These are phyloP conservation scores for Tenrec ecaudatus DNA, from an alignment of 2,113 vertebrate species.

Conservation along the genomic window DNA sequence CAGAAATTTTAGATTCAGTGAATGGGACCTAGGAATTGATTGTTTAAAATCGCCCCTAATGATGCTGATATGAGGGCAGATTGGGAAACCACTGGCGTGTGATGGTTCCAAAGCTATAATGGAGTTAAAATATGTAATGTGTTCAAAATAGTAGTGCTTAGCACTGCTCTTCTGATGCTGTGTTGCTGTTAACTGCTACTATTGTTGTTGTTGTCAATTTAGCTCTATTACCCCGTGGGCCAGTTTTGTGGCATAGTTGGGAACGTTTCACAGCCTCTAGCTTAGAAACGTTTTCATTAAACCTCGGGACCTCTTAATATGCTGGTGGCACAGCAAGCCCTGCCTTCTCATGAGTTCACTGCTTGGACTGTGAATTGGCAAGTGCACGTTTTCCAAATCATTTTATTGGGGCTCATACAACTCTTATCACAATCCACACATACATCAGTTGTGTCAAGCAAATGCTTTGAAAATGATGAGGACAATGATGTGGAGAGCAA, in stretches of 20 bases:
- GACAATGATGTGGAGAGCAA: too few relatives aligned
- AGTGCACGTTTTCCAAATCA: conserved; percentile 38
- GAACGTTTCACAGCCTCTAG: conserved; percentile 54
- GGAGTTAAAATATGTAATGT: conserved; percentile 44
- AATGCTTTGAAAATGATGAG: too few relatives aligned
- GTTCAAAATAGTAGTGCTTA: conserved; percentile 53
- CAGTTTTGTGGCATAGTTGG: conserved; percentile 36
- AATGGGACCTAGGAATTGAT: conserved; percentile 11
- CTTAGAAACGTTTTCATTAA: conserved; percentile 59
- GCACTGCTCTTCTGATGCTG: conserved; percentile 28
- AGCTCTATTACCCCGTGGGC: not conserved
- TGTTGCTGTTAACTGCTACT: conserved; percentile 49
- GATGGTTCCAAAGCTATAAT: conserved; percentile 50
- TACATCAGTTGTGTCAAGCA: too few relatives aligned
- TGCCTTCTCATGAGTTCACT: conserved; percentile 41
- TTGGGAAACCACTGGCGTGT: conserved; percentile 51
- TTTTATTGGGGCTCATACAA: too few relatives aligned
- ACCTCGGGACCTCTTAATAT: not conserved
- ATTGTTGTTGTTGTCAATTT: not conserved
- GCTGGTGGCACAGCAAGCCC: not conserved
- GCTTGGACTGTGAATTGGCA: not conserved
- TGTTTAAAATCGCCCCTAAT: not conserved
- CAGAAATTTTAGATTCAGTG: conserved; percentile 18
- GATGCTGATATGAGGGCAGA: conserved; percentile 27
- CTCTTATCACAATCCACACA: too few relatives aligned